A percentile compares a stretch with the other conserved stretches of the same genome.
Conservation (phyloP, 2,888 invertebrate species). For the Dolichomitus sp. region DNA sequence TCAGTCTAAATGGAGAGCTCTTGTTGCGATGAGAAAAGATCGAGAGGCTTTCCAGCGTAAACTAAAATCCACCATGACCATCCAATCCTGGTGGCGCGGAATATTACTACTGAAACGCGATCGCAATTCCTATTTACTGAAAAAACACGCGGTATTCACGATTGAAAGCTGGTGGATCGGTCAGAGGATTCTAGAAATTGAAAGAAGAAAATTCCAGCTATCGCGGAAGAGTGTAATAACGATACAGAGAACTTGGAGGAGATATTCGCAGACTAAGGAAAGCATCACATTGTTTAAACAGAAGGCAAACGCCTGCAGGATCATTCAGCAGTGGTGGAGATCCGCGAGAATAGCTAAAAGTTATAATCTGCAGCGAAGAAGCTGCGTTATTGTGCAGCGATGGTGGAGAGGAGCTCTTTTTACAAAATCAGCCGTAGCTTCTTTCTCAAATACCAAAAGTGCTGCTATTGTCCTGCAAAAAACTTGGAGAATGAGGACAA, state of each 20-base stretch:
- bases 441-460: constrained; percentile 56
- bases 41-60: constrained; percentile 83
- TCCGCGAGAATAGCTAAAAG: constrained; percentile 49
- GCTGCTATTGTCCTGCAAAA: constrained; percentile 81
- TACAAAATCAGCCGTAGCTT: constrained; percentile 44
- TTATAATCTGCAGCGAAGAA: constrained; percentile 62
- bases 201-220: constrained; percentile 81
- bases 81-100: constrained; percentile 87
- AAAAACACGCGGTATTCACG: constrained; percentile 80
- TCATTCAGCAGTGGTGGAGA: constrained; percentile 78
- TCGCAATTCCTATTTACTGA: constrained; percentile 82
- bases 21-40: constrained; percentile 81
- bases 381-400: constrained; percentile 70
- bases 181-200: constrained; percentile 84
- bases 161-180: constrained; percentile 78
- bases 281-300: constrained; percentile 58
- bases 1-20: constrained; percentile 83
- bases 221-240: constrained; percentile 80
- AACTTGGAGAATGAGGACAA: constrained; percentile 84
- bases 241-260: constrained; percentile 86
- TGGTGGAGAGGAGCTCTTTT: constrained; percentile 71
- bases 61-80: constrained; percentile 76
- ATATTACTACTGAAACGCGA: constrained; percentile 82
- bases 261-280: constrained; percentile 71
- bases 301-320: constrained; percentile 61